A percentile compares a stretch with the other conserved stretches of the same genome.
These are phyloP conservation scores for Diadegma fenestrale DNA, from an alignment of 2,888 invertebrate species.

Conservation along the genomic window DNA sequence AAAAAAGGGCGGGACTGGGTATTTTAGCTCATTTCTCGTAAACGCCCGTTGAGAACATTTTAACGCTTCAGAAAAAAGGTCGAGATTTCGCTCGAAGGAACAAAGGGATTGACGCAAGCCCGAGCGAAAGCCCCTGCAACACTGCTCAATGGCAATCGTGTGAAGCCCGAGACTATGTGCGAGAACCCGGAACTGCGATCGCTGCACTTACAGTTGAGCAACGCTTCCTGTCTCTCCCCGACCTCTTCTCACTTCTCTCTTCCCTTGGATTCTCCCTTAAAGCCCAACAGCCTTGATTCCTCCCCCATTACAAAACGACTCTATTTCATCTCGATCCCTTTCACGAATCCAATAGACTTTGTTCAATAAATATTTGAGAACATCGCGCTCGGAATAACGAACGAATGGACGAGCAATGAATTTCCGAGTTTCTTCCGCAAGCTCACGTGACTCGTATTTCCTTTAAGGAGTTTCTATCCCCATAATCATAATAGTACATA, in stretches of 20 bases:
- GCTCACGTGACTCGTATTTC: neutral
- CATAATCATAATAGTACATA: no score
- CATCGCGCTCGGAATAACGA: neutral
- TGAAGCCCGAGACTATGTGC: conserved; percentile 14
- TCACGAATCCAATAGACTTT: neutral
- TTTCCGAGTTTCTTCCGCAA: neutral
- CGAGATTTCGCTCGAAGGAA: conserved; percentile 35
- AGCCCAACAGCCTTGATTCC: conserved; percentile 18
- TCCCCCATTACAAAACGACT: conserved; percentile 39
- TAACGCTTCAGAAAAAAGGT: conserved; percentile 19
- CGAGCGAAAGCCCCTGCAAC: no score
- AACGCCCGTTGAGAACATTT: conserved; percentile 33
- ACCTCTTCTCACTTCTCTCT: conserved; percentile 23
- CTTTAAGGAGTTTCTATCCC: no score
- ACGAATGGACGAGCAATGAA: neutral
- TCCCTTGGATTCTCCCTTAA: neutral
- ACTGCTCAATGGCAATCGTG: conserved; percentile 26
- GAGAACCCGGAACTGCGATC: conserved; percentile 56
- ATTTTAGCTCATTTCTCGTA: conserved; percentile 47
- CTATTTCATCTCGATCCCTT: neutral
- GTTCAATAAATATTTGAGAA: conserved; percentile 22
- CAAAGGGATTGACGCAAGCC: conserved; percentile 57
- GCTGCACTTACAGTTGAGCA: conserved; percentile 52
- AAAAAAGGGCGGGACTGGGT: conserved; percentile 29
- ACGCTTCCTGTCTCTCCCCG: conserved; percentile 39